Percentiles rank a stretch among this genome's conserved stretches.
These are phyloP conservation scores for Thecocarcelia acutangulata DNA, from an alignment of 2,888 invertebrate species.

Conservation along the genomic window DNA sequence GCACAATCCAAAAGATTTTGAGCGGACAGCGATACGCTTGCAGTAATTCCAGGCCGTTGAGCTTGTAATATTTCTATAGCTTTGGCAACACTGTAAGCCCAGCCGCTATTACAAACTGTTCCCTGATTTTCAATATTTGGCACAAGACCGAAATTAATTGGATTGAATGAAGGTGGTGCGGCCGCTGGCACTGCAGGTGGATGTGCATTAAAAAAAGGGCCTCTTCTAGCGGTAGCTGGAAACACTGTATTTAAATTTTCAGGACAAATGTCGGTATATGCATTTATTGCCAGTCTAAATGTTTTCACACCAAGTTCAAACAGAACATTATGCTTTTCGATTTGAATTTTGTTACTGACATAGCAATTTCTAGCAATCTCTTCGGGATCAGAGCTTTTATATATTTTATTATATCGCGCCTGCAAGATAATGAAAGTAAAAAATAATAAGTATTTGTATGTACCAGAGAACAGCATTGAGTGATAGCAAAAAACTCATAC, in stretches of 20 bases:
- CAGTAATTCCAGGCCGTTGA: conserved; percentile 27
- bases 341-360: conserved; percentile 69
- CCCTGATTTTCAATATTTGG: conserved; percentile 70
- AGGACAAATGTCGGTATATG: conserved; percentile 74
- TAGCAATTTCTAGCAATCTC: conserved; percentile 73
- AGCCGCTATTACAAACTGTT: conserved; percentile 72
- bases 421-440: conserved; percentile 3
- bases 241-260: conserved; percentile 71
- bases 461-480: too few species aligned
- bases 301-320: conserved; percentile 50
- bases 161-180: conserved; percentile 60
- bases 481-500: too few species aligned
- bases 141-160: conserved; percentile 59
- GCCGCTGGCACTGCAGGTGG: conserved; percentile 44
- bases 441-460: too few species aligned
- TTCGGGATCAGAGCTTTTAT: conserved; percentile 48
- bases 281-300: conserved; percentile 71
- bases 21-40: conserved; percentile 85
- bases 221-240: conserved; percentile 54
- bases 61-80: conserved; percentile 71
- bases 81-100: conserved; percentile 73
- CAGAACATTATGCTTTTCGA: conserved; percentile 69
- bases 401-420: conserved; percentile 56
- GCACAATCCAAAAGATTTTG: conserved; percentile 94
- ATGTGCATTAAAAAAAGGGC: conserved; percentile 18